Conservation (phyloP, 2,888 invertebrate genomes). For the Parthenolecanium corni region DNA sequence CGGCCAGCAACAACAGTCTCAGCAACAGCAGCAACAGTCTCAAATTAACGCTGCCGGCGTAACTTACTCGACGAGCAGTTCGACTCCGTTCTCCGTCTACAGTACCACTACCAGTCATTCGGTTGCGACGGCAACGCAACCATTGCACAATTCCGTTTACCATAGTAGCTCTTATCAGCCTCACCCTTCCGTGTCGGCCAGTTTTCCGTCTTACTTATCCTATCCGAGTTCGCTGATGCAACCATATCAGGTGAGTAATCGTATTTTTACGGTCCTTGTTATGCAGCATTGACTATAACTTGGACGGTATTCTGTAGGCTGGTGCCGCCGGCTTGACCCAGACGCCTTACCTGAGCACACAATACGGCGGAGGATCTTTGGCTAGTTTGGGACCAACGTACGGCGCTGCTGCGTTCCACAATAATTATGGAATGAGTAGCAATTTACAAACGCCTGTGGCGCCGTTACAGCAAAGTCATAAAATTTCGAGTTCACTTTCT, state of each 20-base stretch:
- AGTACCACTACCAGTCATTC: constrained; percentile 18
- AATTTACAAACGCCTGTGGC: constrained; percentile 16
- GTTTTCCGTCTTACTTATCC: constrained; percentile 21
- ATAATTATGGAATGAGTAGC: constrained; percentile 14
- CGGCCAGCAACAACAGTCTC: constrained; percentile 6
- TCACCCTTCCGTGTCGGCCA: constrained; percentile 21
- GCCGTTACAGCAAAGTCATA: constrained; percentile 18
- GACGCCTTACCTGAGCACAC: constrained; percentile 15
- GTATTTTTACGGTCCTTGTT: not conserved
- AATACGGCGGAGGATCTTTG: constrained; percentile 23
- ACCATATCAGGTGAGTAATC: constrained; percentile 15
- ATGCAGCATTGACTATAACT: not conserved
- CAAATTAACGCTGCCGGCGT: not conserved
- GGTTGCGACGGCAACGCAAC: constrained; percentile 20
- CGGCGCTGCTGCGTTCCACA: constrained; percentile 25
- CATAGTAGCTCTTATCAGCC: constrained; percentile 22
- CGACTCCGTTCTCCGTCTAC: constrained; percentile 24
- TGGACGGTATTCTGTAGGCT: not conserved
- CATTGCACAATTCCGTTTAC: constrained; percentile 26
- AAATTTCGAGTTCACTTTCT: constrained; percentile 22
- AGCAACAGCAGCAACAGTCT: not conserved
- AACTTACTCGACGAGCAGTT: constrained; percentile 15
- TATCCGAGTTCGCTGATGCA: constrained; percentile 23
- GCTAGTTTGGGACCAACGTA: constrained; percentile 21
- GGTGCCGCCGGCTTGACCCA: constrained; percentile 23